A percentile compares a stretch with the other conserved stretches of the same genome.
phyloP scores from a whole-genome alignment of 1,140 invertebrate species.

The Acyrthosiphon pisum region DNA sequence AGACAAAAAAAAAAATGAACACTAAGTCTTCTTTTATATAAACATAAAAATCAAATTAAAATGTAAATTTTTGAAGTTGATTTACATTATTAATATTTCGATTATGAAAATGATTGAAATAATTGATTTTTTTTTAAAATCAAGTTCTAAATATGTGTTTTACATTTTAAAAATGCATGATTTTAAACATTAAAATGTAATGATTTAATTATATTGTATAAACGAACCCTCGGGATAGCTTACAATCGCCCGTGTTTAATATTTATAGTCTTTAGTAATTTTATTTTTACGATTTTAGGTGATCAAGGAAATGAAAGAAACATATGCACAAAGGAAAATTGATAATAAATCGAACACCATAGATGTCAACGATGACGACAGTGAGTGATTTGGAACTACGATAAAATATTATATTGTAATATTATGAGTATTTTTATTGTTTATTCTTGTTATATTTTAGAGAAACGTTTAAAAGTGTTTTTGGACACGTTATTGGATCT shows the following conservation, averaged over 20 bases:
- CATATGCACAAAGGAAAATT: background rate
- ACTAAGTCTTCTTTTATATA: too few species aligned
- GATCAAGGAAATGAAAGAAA: conserved; percentile 30
- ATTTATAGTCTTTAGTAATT: conserved; percentile 28
- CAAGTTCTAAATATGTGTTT: too few species aligned
- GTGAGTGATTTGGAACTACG: background rate
- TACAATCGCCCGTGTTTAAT: conserved; percentile 5
- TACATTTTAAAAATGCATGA: too few species aligned
- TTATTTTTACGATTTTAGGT: background rate
- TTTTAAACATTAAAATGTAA: too few species aligned
- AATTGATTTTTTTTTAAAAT: too few species aligned
- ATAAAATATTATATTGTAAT: background rate
- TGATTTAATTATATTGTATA: too few species aligned
- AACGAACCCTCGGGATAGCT: too few species aligned
- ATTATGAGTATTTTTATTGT: background rate
- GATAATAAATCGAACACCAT: background rate
- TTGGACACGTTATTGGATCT: conserved; percentile 71
- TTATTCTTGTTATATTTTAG: conserved; percentile 37
- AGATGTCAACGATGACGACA: background rate
- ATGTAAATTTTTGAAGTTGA: too few species aligned
- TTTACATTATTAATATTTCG: too few species aligned
- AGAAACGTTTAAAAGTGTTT: conserved; percentile 63
- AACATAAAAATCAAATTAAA: too few species aligned
- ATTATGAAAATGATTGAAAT: too few species aligned
- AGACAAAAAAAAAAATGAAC: too few species aligned